phyloP scores from a whole-genome alignment of 2,797 vertebrate genomes.

The Synanceia verrucosa region DNA sequence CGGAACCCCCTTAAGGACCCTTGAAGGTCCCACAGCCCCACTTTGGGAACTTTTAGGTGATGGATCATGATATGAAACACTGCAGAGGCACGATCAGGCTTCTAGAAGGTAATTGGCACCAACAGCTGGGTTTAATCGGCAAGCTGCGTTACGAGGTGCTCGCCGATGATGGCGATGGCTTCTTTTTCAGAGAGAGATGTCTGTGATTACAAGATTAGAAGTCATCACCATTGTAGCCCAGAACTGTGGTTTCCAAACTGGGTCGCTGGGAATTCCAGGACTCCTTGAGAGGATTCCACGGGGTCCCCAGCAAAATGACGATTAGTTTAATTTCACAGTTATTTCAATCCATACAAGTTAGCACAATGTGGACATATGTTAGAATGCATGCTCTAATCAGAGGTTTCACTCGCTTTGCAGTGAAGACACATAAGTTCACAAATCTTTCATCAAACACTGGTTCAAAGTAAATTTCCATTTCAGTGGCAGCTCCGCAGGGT shows the following conservation, averaged over 20 bases:
- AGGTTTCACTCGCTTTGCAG: conserved; percentile 24
- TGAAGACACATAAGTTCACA: conserved; percentile 39
- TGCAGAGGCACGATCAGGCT: conserved; percentile 40
- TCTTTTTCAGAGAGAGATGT: conserved; percentile 60
- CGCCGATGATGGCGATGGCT: conserved; percentile 72
- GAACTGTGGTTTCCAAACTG: conserved; percentile 47
- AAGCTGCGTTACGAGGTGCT: conserved; percentile 61
- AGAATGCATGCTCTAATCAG: background rate
- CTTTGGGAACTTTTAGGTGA: conserved; percentile 25
- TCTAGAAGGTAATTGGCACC: conserved; percentile 65
- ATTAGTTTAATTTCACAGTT: conserved; percentile 56
- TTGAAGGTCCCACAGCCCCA: background rate
- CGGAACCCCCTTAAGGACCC: background rate
- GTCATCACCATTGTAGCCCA: conserved; percentile 62
- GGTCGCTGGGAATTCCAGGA: conserved; percentile 46
- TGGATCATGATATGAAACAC: conserved; percentile 38
- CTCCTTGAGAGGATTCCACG: conserved; percentile 37
- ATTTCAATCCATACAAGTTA: conserved; percentile 35
- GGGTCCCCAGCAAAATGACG: conserved; percentile 33
- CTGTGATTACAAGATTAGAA: conserved; percentile 74
- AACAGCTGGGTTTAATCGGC: conserved; percentile 68
- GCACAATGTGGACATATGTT: conserved; percentile 11
- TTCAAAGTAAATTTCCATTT: conserved; percentile 53
- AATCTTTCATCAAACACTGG: conserved; percentile 36
- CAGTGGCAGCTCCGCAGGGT: conserved; percentile 21